These are phyloP conservation scores for Campoletis raptor DNA, from an alignment of 2,888 invertebrate species.

Conservation along the genomic window DNA sequence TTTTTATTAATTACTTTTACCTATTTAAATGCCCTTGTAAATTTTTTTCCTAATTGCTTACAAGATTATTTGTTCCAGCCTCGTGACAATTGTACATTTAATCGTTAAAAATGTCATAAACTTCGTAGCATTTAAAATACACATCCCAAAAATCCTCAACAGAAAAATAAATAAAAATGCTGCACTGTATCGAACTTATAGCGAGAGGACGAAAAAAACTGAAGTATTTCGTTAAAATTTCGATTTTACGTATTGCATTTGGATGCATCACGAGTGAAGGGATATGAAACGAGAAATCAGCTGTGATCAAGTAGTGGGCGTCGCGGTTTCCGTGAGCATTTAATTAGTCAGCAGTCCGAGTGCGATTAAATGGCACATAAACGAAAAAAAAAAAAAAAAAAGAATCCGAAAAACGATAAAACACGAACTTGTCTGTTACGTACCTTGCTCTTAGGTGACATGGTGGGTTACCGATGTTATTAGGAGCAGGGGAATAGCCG, in stretches of 20 bases:
- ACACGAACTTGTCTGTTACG: conserved; percentile 46
- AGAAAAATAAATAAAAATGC: background rate
- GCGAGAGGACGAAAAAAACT: background rate
- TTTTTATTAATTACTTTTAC: too few species aligned
- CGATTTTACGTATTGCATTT: background rate
- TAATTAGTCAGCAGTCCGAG: conserved; percentile 44
- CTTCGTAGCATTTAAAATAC: too few species aligned
- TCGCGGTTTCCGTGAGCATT: conserved; percentile 52
- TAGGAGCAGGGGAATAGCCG: background rate
- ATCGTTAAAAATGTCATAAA: too few species aligned
- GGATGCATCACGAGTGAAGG: background rate
- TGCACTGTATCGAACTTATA: background rate
- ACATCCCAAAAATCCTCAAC: background rate
- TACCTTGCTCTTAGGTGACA: conserved; percentile 80
- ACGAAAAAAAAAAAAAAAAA: background rate
- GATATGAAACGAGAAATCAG: background rate
- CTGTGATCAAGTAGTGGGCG: conserved; percentile 45
- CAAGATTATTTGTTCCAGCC: too few species aligned
- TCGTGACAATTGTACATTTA: too few species aligned
- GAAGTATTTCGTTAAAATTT: background rate
- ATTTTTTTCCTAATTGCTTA: too few species aligned
- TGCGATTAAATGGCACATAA: background rate
- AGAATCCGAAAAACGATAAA: background rate
- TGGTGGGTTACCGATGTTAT: conserved; percentile 54
- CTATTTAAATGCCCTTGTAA: too few species aligned